phyloP scores from a whole-genome alignment of 2,113 vertebrate genomes.

The Trichomycterus rosablanca region DNA sequence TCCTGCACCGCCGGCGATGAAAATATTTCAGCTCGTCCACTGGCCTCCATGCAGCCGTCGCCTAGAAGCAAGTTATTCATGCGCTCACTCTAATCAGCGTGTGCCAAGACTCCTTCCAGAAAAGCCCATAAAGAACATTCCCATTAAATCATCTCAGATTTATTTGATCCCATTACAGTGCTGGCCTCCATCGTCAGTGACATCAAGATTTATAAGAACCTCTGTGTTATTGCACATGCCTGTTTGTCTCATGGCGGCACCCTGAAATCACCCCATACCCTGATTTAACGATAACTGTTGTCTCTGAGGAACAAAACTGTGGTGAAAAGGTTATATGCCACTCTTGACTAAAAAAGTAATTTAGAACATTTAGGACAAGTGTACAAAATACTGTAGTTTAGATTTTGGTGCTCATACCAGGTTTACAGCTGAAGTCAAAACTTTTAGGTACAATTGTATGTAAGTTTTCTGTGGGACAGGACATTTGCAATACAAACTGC shows the following conservation, averaged over 20 bases:
- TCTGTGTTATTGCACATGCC: slow-evolving; percentile 30
- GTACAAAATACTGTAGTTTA: no score
- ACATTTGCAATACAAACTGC: no score
- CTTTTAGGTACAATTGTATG: no score
- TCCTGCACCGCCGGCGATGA: slow-evolving; percentile 23
- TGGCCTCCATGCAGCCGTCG: slow-evolving; percentile 43
- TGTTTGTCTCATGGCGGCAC: slow-evolving; percentile 1
- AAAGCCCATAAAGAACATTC: slow-evolving; percentile 53
- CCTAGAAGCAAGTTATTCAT: slow-evolving; percentile 50
- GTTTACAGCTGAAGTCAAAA: no score
- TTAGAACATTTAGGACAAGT: no score
- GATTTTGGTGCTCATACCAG: no score
- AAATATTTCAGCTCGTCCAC: slow-evolving; percentile 49
- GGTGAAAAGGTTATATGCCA: no score
- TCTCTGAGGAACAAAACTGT: no score
- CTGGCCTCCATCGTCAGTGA: slow-evolving; percentile 36
- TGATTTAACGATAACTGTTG: no score
- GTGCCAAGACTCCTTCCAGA: slow-evolving; percentile 33
- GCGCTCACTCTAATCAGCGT: slow-evolving; percentile 47
- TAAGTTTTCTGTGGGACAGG: no score
- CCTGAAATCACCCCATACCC: not conserved
- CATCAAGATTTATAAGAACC: slow-evolving; percentile 26
- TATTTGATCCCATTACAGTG: slow-evolving; percentile 52
- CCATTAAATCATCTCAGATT: slow-evolving; percentile 61
- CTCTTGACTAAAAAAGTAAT: no score